Evolutionary conservation across 2,113 vertebrate species (phyloP), one percentile per base, ranked within the genome.

Genomic region (Sapayoa aenigma): DNA sequence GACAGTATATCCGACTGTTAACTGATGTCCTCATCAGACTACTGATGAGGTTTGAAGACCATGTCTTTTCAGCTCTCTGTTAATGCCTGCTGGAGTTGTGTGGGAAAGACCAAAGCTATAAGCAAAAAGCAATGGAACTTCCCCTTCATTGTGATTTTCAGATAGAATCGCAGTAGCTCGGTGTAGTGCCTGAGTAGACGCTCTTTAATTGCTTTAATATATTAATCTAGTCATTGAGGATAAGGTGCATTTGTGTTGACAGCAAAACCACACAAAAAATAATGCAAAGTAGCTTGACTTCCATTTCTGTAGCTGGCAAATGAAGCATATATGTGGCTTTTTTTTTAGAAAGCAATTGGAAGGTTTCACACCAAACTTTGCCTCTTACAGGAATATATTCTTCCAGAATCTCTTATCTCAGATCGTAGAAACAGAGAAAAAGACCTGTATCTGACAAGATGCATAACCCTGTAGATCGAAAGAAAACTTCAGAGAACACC

Each of bases 71-170:
- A 63, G 19, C 20, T 85, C 11, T 90, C 14, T 3, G 0, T 82
- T 88, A 71, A 23, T 67, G 31, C 7, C 17, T n/a, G 2, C 42
- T 50, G 8, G 46, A 67, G 24, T 47, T 49, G 30, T 0, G 0
- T 18, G 37, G 56, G 28, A 35, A 84, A 71, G 28, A 58, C 25
- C 11, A 72, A 85, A 90, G 11, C 33, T 79, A 1, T 86, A 79
- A 55, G 30, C 16, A 41, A 21, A 33, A 53, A 65, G 18, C 9
- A 33, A 11, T 47, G 30, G 41, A 6, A 12, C 16, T 84, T 87
- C 33, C 21, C 19, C 25, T 84, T 63, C 23, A 8, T 60, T 12
- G 44, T 72, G 13, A 24, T 9, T 76, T 58, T n/a, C 21, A 42
- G 21, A 35, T 68, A 42, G 72, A 76, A 58, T 35, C 28, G 19